Evolutionary conservation across 2,888 invertebrate species (phyloP), one percentile per base, ranked within the genome.

Genomic region (Agonopterix arenella): DNA sequence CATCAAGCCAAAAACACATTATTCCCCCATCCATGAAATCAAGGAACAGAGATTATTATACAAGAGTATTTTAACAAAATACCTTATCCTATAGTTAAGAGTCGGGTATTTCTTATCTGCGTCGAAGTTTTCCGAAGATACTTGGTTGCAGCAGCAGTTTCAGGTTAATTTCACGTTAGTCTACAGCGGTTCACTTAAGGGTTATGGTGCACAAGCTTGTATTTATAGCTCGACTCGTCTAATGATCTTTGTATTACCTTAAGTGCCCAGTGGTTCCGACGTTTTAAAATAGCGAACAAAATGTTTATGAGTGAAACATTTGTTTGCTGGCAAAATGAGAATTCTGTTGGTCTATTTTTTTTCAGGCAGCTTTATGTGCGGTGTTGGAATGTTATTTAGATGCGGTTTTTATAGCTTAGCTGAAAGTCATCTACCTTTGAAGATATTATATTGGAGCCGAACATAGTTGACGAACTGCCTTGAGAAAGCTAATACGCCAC

Each of bases 121-220:
- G 57, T 50, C 47, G 53, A 59, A 65, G 61, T 64, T 66, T 61
- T 53, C 66, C 61, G 11, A 40, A 40, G 40, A 40, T 36, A 47
- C 48, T 59, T 52, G 56, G 61, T 58, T 64, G 62, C 60, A 64
- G 57, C 62, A 70, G 66, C 71, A 70, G 71, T 73, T 75, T 60
- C 49, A 70, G 72, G 71, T 79, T 79, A 80, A 82, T 79, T 76
- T 76, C 69, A 67, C 80, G 73, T 82, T 78, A 79, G 75, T 70
- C 72, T 73, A 66, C 69, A 76, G 74, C 67, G 67, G 69, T 72
- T 72, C 70, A 71, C 70, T 73, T 63, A 62, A 58, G 62, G 68
- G 71, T 67, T 71, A 68, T 64, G 61, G 59, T 54, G 71, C 74
- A 56, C 74, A 72, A 70, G 74, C 70, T 79, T 70, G 70, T 75